Base-by-base conservation (phyloP, 2,888 invertebrate genomes). In the Altica lythri region DNA sequence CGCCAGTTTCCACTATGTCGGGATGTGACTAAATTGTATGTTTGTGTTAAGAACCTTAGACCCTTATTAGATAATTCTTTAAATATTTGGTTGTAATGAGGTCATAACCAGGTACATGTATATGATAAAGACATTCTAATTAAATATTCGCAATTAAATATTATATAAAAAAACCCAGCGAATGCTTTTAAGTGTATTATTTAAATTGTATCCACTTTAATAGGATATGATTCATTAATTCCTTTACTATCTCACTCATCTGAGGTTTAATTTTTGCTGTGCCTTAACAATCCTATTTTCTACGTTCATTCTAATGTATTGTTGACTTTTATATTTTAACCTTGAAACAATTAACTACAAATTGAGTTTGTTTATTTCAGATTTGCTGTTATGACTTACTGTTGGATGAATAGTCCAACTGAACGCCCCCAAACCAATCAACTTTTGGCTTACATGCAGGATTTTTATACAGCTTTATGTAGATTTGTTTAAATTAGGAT, bases 331-430 rank as follows among this genome's bases (percentile, higher is more conserved):
- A 43, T 47, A 47, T 42, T 25, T 43, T 22, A 53, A 48, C 57
- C 57, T 57, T 57, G 54, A 49, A 54, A 48, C 54, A 54, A 55
- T 57, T 55, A 51, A 34, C 44, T 44, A 35, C 53, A 47, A 44
- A 54, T 50, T 47, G 37, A 45, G 45, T 54, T 47, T 18, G 5
- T 38, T 38, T 2, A 18, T 66, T 73, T 14, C 75, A 86, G 86
- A 73, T 88, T 85, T 68, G 85, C 86, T 38, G 79, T 88, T 55
- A 89, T 88, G 88, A 85, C 85, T 3, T 86, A 86, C 76, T 88
- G 88, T 67, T 89, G 88, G 88, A 76, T 86, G n/a, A 78, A 80
- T 13, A 78, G 82, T 35, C 79, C 83, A 0, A 78, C 82, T 42
- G 83, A 86, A 58, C 78, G 89, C 34, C 88, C 88, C 0, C 84